Evolutionary conservation across 2,113 vertebrate genomes (phyloP).

Genomic region (Aspiorhynchus laticeps): DNA sequence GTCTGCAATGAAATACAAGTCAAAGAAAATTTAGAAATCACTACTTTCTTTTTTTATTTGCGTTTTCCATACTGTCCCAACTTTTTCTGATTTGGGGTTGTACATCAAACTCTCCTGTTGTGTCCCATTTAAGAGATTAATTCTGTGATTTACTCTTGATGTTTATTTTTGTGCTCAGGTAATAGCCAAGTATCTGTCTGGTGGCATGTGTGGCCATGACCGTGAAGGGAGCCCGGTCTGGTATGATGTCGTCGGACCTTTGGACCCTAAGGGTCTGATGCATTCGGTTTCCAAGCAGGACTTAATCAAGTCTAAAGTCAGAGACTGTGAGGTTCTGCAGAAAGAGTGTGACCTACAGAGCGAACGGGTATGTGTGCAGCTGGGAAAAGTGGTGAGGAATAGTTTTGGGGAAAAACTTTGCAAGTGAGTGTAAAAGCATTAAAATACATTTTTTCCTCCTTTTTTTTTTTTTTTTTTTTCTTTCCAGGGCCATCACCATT

Average conservation of each 20-base stretch:
- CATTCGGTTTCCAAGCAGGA: conserved; percentile 94
- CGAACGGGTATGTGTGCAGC: conserved; percentile 71
- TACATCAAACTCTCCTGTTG: not conserved
- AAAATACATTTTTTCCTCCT: not conserved
- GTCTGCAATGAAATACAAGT: too few relatives aligned
- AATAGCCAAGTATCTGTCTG: conserved; percentile 85
- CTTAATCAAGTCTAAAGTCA: conserved; percentile 91
- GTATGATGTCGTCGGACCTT: conserved; percentile 90
- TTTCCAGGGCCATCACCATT: not conserved
- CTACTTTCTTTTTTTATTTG: too few relatives aligned
- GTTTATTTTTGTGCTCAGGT: conserved; percentile 74
- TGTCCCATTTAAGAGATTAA: not conserved
- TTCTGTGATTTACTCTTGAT: not conserved
- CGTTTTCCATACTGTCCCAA: too few relatives aligned
- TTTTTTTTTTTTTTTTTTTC: not conserved
- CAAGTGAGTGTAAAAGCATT: not conserved
- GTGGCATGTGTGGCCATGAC: conserved; percentile 91
- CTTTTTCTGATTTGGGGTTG: too few relatives aligned
- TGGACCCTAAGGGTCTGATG: conserved; percentile 92
- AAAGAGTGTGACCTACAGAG: conserved; percentile 79
- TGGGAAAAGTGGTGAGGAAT: not conserved
- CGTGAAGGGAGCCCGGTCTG: conserved; percentile 87
- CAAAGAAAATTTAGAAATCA: too few relatives aligned
- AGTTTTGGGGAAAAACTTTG: not conserved
- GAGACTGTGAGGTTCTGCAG: conserved; percentile 88